Evolutionary conservation across 23 tunicate species (phyloP).

Genomic region (Ascidia mentula): DNA sequence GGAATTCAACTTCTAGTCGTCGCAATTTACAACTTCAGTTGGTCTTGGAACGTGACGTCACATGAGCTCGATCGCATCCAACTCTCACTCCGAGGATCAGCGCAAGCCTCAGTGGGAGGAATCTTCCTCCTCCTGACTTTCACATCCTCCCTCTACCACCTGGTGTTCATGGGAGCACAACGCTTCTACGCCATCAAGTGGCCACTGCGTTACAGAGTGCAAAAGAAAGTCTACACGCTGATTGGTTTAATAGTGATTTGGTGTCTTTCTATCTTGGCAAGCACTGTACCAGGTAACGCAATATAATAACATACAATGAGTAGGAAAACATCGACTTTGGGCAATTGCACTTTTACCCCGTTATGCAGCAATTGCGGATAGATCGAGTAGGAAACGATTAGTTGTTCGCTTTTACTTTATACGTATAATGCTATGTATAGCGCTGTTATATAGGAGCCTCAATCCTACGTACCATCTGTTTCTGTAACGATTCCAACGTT

Average conservation of each 20-base stretch:
- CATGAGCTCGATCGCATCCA: background rate
- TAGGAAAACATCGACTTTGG: no score
- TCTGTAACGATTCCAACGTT: no score
- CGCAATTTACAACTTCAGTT: background rate
- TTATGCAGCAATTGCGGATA: no score
- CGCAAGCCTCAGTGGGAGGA: background rate
- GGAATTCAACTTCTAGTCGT: slow-evolving; percentile 8
- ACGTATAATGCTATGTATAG: no score
- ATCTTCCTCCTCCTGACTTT: background rate
- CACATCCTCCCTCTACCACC: slow-evolving; percentile 12
- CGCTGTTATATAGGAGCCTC: no score
- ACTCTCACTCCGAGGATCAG: background rate
- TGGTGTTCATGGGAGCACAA: background rate
- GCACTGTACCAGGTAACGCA: background rate
- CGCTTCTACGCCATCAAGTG: slow-evolving; percentile 16
- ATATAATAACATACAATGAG: background rate
- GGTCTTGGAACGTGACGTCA: slow-evolving; percentile 6
- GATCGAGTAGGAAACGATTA: no score
- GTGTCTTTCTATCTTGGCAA: background rate
- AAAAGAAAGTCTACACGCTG: background rate
- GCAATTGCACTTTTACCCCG: no score
- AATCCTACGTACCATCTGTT: no score
- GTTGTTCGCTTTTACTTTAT: no score
- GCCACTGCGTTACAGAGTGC: slow-evolving; percentile 14
- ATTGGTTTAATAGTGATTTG: background rate